Percentiles rank a stretch among this genome's conserved stretches.
These are phyloP conservation scores for Brachionus koreanus DNA, from an alignment of 1,140 invertebrate species.

Conservation along the genomic window DNA sequence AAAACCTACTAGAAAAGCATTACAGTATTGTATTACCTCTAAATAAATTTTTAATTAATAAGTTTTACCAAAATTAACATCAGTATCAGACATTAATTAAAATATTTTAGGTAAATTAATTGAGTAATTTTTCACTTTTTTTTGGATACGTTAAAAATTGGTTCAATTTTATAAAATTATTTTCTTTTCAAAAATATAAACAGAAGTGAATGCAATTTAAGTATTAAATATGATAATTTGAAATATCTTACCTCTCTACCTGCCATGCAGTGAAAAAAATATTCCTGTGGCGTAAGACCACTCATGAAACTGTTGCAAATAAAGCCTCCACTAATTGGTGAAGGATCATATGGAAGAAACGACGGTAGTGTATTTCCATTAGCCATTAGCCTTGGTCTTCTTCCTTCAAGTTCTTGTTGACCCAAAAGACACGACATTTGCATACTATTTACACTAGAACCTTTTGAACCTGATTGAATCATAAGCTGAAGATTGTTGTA, in stretches of 20 bases:
- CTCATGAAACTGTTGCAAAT: conserved; percentile 92
- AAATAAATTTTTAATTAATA: no score
- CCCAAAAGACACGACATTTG: conserved; percentile 94
- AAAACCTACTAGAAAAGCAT: no score
- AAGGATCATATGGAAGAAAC: conserved; percentile 81
- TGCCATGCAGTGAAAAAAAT: conserved; percentile 99
- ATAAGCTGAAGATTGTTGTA: conserved; percentile 93
- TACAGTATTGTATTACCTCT: no score
- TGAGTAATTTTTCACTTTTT: no score
- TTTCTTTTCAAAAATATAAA: no score
- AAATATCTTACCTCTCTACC: conserved; percentile 71
- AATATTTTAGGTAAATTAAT: no score
- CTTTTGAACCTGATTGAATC: conserved; percentile 97
- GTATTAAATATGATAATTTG: neutral
- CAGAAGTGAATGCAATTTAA: no score
- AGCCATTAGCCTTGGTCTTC: conserved; percentile 87
- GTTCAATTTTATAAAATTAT: no score
- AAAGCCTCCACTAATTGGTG: conserved; percentile 89
- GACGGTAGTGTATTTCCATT: conserved; percentile 86
- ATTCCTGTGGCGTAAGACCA: conserved; percentile 92
- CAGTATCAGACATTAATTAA: no score
- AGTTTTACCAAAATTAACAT: no score
- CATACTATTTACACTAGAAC: conserved; percentile 84
- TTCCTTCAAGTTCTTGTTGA: conserved; percentile 97
- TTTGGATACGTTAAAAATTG: no score